Evolutionary conservation across 2,113 vertebrate species (phyloP), one percentile per base, ranked within the genome.

Genomic region (Eidolon helvum): DNA sequence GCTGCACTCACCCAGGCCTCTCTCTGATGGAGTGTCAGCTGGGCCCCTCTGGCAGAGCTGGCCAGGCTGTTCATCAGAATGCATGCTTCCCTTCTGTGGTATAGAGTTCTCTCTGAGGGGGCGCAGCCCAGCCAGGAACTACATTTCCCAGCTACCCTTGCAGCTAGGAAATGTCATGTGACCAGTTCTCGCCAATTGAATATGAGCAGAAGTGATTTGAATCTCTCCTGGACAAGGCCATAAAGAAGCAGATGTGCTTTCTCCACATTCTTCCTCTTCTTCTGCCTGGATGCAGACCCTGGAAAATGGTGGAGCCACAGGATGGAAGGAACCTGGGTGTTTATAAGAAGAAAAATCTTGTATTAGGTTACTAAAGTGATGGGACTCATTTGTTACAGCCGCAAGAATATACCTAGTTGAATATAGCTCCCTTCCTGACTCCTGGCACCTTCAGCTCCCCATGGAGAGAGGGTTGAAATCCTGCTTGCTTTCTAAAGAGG

Each of bases 131-230:
- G 26, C 48, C 26, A 85, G 16, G 30, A 80, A 94, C 89, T 91
- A 79, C 72, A 94, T 79, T 93, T 93, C 68, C 97, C 93, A 93
- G 21, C 55, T 38, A 68, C n/a, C 50, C 22, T 63, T 91, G 82
- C 43, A 40, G 0, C 38, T 83, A 59, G 35, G 48, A 35, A 35
- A 74, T 4, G 30, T 86, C 93, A 94, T 43, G 77, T 94, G 91
- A 94, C 77, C 30, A 40, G 28, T 59, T 83, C 21, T 96, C 55
- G 22, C 94, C 88, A 95, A 43, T 77, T 0, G 21, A 48, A 33
- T 77, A 30, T 35, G 28, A 98, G 55, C 40, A 48, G 21, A 84
- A n/a, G 26, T 59, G 59, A 83, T 63, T 10, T 7, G 50, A 1
- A 0, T 40, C 48, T 61, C 40, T 45, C 18, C 45, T 74, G 30